A percentile compares a stretch with the other conserved stretches of the same genome.
phyloP scores from a whole-genome alignment of 2,888 invertebrate genomes.

The Rugalucina vietnamica region DNA sequence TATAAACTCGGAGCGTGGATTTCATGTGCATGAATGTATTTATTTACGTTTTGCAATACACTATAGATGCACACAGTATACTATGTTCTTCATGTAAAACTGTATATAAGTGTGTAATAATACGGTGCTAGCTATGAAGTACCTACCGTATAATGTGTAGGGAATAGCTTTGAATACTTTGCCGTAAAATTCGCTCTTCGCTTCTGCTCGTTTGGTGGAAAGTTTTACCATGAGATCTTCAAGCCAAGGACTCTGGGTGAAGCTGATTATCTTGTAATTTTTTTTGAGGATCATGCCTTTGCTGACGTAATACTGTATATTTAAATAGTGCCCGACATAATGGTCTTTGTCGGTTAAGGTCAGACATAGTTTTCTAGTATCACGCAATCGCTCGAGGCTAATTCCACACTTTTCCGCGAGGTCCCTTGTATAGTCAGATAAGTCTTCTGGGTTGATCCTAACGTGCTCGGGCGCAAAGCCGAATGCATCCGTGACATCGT shows the following conservation, averaged over 20 bases:
- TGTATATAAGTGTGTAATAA: no score
- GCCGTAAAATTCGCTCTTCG: neutral
- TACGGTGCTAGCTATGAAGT: no score
- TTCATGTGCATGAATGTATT: no score
- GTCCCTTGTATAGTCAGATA: slow-evolving; percentile 5
- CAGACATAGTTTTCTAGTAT: neutral
- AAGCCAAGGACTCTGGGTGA: neutral
- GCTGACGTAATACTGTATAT: slow-evolving; percentile 8
- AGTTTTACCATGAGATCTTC: neutral
- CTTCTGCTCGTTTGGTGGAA: neutral
- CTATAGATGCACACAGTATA: no score
- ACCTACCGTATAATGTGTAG: neutral
- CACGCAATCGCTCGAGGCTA: neutral
- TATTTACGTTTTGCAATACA: no score
- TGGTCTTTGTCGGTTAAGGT: slow-evolving; percentile 5
- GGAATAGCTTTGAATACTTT: neutral
- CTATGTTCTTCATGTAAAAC: no score
- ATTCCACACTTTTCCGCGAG: neutral
- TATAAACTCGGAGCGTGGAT: no score
- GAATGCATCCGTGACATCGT: slow-evolving; percentile 4
- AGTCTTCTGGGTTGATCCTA: neutral
- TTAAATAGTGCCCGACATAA: slow-evolving; percentile 6
- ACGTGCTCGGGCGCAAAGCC: slow-evolving; percentile 5
- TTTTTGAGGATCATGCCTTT: neutral
- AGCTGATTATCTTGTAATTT: neutral